Percentiles rank a stretch among this genome's conserved stretches.
Conservation (phyloP, 1,140 invertebrate species). For the Daktulosphaira vitifoliae region DNA sequence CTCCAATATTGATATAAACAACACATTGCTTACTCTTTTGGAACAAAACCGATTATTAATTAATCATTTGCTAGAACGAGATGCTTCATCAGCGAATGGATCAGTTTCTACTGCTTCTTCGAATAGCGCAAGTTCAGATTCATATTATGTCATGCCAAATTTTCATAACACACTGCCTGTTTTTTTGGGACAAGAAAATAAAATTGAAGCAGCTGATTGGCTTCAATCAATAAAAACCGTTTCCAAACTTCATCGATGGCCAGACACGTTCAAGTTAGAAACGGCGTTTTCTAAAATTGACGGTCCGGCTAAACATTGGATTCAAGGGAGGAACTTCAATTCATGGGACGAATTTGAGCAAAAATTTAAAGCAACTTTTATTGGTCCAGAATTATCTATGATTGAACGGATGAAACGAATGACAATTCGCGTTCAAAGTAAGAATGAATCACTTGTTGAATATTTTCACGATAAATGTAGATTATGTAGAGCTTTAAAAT, state of each 20-base stretch:
- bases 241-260: neutral
- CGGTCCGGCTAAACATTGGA: neutral
- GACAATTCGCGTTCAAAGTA: neutral
- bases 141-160: slow-evolving; percentile 1
- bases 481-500: neutral
- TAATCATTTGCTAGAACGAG: too few relatives aligned
- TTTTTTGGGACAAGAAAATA: neutral
- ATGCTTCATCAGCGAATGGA: too few relatives aligned
- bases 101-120: too few relatives aligned
- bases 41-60: too few relatives aligned
- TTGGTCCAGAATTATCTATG: neutral
- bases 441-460: too few relatives aligned
- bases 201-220: neutral
- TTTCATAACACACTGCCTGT: neutral
- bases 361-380: neutral
- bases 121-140: too few relatives aligned
- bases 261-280: neutral
- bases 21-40: too few relatives aligned
- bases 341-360: neutral
- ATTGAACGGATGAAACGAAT: neutral
- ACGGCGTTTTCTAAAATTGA: too few relatives aligned
- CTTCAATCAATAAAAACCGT: neutral
- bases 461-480: neutral
- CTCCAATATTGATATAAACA: too few relatives aligned
- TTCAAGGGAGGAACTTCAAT: neutral